phyloP scores from a whole-genome alignment of 2,113 vertebrate species.

The Emydocephalus ijimae region DNA sequence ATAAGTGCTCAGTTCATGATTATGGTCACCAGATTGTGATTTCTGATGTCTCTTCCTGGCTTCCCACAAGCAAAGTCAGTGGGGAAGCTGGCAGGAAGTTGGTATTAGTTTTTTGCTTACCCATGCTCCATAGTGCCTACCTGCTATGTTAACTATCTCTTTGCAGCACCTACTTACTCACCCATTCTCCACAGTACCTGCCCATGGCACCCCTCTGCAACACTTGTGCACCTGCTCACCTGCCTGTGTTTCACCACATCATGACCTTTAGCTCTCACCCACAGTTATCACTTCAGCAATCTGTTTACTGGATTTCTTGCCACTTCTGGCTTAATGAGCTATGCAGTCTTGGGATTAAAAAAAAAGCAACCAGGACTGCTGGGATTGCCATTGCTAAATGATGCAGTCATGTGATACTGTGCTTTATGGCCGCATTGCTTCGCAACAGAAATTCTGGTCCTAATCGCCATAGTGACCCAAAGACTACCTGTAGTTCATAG shows the following conservation, averaged over 20 bases:
- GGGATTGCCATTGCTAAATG: not conserved
- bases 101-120: not conserved
- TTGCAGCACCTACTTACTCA: not conserved
- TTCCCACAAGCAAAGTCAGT: not conserved
- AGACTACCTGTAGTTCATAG: not conserved
- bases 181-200: not conserved
- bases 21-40: not conserved
- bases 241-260: not conserved
- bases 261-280: not conserved
- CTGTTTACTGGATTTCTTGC: not conserved
- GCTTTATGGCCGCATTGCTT: not conserved
- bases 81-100: not conserved
- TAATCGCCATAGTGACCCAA: not conserved
- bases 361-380: not conserved
- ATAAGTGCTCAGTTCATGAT: not conserved
- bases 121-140: not conserved
- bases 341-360: not conserved
- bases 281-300: not conserved
- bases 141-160: not conserved
- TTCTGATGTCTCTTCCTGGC: not conserved
- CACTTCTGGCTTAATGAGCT: not conserved
- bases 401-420: not conserved
- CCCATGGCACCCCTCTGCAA: not conserved
- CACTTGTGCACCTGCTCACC: not conserved
- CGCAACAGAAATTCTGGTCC: not conserved